Conservation (phyloP, 2,113 vertebrate species). For the Oplegnathus fasciatus region DNA sequence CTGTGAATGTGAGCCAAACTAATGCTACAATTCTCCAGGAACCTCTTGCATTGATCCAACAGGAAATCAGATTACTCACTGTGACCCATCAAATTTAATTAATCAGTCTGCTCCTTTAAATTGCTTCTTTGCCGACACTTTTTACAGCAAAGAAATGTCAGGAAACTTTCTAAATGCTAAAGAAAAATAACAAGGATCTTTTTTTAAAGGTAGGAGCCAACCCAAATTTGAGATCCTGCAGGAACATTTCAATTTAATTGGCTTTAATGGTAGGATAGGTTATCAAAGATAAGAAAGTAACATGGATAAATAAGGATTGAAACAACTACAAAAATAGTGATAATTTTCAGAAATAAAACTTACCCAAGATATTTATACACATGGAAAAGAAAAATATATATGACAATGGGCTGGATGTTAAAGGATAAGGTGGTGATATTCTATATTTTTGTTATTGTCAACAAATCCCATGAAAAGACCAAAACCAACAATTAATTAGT, state of each 20-base stretch:
- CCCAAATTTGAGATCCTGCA: neutral
- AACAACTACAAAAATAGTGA: no score
- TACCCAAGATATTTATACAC: neutral
- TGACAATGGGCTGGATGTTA: neutral
- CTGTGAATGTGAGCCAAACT: constrained; percentile 46
- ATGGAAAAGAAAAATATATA: neutral
- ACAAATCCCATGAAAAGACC: neutral
- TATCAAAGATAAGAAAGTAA: neutral
- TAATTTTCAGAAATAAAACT: neutral
- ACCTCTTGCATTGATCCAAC: constrained; percentile 61
- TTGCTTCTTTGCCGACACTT: constrained; percentile 36
- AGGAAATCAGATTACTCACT: constrained; percentile 69
- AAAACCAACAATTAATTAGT: neutral
- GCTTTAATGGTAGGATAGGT: neutral
- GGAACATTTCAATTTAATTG: neutral
- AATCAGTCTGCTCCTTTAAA: constrained; percentile 38
- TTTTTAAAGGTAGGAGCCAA: neutral
- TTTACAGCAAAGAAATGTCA: constrained; percentile 12
- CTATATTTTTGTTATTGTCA: neutral
- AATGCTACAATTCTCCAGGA: constrained; percentile 62
- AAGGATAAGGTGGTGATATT: neutral
- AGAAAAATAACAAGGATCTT: neutral
- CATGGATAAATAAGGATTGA: neutral
- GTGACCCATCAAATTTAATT: constrained; percentile 63
- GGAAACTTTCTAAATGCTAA: neutral